Base-by-base conservation (phyloP, 2,888 invertebrate genomes). In the Eulithis prunata region DNA sequence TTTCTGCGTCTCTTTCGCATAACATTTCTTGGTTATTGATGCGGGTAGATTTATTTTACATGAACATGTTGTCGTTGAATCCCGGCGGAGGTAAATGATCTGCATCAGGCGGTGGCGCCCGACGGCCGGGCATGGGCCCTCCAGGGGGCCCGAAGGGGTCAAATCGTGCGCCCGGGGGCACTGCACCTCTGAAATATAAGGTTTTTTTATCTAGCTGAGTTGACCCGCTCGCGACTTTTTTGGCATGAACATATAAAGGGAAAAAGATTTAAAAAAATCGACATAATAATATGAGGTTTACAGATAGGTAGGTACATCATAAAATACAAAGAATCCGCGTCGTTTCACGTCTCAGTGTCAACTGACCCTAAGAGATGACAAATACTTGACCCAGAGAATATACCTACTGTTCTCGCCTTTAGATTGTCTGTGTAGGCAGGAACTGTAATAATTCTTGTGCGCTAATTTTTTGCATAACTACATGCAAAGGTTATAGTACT, bases 151-250 rank as follows among this genome's bases (percentile, higher is more conserved):
- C 90, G 82, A 97, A 96, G 0, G 97, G 98, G 90, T 98, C 97
- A 85, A 97, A 98, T 63, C 97, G 94, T 3, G 97, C 97, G 12
- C 97, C 96, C 0, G 97, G 97, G 1, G 97, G 97, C 11, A 93
- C 91, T 12, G 91, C 83, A 4, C 92, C 91, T 76, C 96, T 96
- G 84, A 51, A 84, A 32, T 32, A 52, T 28, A 3, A 5, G 10
- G 41, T 5, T 41, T 7, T n/a, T n/a, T 32, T 21, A 14, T n/a
- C 11, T 13, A n/a, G 45, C n/a, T 8, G 4, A 45, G n/a, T 5
- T 45, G 45, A 45, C n/a, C 8, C 8, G 41, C 41, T 41, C 8
- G 41, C 41, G 41, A 41, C 41, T 41, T 41, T 11, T 7, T 38
- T 7, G 6, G 41, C 41, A 41, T 21, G 2, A 21, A 32, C 32